Conservation (phyloP, 2,113 vertebrate species). For the Engystomops pustulosus region DNA sequence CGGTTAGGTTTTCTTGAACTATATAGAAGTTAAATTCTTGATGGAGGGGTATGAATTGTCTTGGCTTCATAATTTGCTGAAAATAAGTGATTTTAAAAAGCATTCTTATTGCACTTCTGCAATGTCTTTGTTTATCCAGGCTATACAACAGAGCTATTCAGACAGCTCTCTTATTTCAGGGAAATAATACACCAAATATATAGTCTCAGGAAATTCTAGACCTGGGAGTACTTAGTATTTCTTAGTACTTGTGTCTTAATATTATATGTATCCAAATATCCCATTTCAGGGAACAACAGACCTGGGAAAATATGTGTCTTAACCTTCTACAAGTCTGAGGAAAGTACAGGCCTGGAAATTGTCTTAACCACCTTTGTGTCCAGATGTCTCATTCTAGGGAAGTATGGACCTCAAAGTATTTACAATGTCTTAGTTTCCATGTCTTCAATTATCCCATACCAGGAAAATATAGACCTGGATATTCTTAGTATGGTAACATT, state of each 20-base stretch:
- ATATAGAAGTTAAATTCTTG: neutral
- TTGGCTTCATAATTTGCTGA: neutral
- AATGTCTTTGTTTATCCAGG: neutral
- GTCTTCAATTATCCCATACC: neutral
- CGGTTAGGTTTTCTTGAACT: neutral
- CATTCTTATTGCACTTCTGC: neutral
- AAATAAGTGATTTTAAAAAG: neutral
- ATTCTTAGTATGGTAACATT: neutral
- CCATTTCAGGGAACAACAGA: neutral
- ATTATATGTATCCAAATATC: neutral
- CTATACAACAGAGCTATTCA: neutral
- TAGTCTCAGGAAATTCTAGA: neutral
- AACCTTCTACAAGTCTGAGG: neutral
- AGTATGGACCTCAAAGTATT: neutral
- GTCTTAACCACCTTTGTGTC: neutral
- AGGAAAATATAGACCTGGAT: neutral
- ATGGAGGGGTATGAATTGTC: neutral
- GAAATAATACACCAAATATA: constrained; percentile 45
- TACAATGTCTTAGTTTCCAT: neutral
- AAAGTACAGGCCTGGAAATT: neutral
- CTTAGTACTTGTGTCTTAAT: neutral
- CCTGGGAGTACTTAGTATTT: constrained; percentile 1
- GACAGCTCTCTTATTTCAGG: constrained; percentile 27
- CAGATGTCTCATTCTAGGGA: neutral
- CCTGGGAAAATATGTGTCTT: neutral